Evolutionary conservation across 2,888 invertebrate species (phyloP).

Genomic region (Volucella zonaria): DNA sequence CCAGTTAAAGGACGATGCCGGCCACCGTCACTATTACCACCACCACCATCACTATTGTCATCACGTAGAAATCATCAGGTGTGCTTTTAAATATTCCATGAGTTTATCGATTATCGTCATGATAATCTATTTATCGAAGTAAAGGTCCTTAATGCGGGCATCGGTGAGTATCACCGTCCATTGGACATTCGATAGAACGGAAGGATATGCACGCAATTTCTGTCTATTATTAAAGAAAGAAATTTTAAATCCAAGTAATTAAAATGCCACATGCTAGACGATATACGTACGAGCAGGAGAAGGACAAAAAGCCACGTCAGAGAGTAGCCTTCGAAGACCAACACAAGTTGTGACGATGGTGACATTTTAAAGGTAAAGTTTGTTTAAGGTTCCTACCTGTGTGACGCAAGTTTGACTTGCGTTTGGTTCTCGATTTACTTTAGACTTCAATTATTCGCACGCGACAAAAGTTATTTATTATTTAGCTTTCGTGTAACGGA

Average conservation of each 20-base stretch:
- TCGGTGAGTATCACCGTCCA: conserved; percentile 2
- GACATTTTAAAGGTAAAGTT: conserved; percentile 2
- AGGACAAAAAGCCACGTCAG: conserved; percentile 3
- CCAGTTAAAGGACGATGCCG: neutral
- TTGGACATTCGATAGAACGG: conserved; percentile 17
- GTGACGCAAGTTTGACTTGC: neutral
- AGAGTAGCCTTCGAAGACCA: neutral
- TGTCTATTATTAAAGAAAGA: conserved; percentile 4
- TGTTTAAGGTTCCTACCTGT: neutral
- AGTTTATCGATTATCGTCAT: conserved; percentile 64
- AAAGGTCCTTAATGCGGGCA: conserved; percentile 45
- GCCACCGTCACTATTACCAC: neutral
- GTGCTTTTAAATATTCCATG: conserved; percentile 65
- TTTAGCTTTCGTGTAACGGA: conserved; percentile 1
- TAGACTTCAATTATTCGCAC: neutral
- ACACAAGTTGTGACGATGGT: neutral
- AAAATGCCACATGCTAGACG: conserved; percentile 19
- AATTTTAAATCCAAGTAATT: conserved; percentile 47
- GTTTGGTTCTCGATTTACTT: too few species aligned
- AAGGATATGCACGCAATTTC: conserved; percentile 37
- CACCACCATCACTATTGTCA: too few species aligned
- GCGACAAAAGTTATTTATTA: neutral
- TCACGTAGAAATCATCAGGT: conserved; percentile 64
- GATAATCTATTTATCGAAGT: conserved; percentile 51
- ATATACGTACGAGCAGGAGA: neutral